Percentiles rank a stretch among this genome's conserved stretches.
Evolutionary conservation across 2,797 vertebrate genomes (phyloP).

Genomic region (Lutjanus argentimaculatus): DNA sequence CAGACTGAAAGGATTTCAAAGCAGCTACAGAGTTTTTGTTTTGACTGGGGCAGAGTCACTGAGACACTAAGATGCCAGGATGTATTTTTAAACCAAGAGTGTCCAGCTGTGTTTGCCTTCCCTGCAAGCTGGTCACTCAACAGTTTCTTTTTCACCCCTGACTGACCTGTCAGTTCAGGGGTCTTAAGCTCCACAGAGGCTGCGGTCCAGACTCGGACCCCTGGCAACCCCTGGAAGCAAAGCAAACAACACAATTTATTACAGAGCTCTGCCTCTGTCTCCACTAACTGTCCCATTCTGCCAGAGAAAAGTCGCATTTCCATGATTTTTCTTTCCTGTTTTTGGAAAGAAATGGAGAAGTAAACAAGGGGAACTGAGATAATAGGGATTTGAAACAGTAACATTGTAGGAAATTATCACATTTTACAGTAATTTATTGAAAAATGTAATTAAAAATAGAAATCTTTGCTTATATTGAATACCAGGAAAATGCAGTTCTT

Average conservation of each 20-base stretch:
- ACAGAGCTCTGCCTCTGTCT: slow-evolving; percentile 18
- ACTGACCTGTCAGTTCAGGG: slow-evolving; percentile 60
- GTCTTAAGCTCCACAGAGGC: slow-evolving; percentile 57
- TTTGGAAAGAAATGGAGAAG: slow-evolving; percentile 10
- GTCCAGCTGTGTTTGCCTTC: slow-evolving; percentile 74
- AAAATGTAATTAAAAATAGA: not conserved
- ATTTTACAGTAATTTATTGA: not conserved
- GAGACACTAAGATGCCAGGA: slow-evolving; percentile 56
- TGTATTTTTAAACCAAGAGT: slow-evolving; percentile 69
- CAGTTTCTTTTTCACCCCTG: slow-evolving; percentile 48
- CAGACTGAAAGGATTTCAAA: slow-evolving; percentile 27
- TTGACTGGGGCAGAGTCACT: slow-evolving; percentile 37
- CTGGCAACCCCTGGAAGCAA: slow-evolving; percentile 65
- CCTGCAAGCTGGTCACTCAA: slow-evolving; percentile 35
- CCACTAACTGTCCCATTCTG: slow-evolving; percentile 1
- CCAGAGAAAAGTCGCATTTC: not conserved
- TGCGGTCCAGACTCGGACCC: slow-evolving; percentile 63
- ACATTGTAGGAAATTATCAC: not conserved
- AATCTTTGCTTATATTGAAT: not conserved
- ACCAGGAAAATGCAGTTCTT: not conserved
- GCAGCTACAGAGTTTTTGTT: slow-evolving; percentile 54
- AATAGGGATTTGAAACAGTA: not conserved
- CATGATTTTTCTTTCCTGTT: not conserved
- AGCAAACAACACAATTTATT: slow-evolving; percentile 55
- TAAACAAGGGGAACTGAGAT: slow-evolving; percentile 4